Percentiles rank a stretch among this genome's conserved stretches.
These are phyloP conservation scores for Temnothorax unifasciatus DNA, from an alignment of 2,888 invertebrate genomes.

Conservation along the genomic window DNA sequence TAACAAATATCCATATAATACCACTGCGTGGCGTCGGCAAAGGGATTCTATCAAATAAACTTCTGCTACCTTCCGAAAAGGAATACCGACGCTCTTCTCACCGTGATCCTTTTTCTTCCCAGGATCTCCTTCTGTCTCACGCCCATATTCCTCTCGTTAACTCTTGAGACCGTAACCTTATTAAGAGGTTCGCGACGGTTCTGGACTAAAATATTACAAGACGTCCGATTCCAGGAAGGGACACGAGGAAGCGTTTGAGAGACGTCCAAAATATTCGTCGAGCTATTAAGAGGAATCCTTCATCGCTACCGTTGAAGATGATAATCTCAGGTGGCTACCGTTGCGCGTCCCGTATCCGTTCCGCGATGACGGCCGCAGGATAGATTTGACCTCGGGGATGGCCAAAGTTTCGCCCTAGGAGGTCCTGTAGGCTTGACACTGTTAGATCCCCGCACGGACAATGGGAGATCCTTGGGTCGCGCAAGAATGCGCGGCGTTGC, in stretches of 20 bases:
- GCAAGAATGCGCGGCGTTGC: conserved; percentile 80
- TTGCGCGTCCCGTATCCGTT: conserved; percentile 46
- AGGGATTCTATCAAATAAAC: not conserved
- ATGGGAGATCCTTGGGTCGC: conserved; percentile 73
- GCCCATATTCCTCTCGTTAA: conserved; percentile 66
- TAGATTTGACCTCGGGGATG: conserved; percentile 71
- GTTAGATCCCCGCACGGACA: conserved; percentile 75
- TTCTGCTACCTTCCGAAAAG: conserved; percentile 22
- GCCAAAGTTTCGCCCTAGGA: conserved; percentile 81
- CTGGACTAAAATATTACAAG: conserved; percentile 70
- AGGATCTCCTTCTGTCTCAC: conserved; percentile 36
- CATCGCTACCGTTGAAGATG: conserved; percentile 79
- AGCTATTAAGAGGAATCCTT: conserved; percentile 77
- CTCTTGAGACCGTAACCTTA: conserved; percentile 56
- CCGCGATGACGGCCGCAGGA: conserved; percentile 70
- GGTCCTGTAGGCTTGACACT: conserved; percentile 80
- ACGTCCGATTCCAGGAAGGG: conserved; percentile 71
- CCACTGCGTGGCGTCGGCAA: not conserved
- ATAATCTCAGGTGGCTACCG: conserved; percentile 76
- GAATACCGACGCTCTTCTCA: conserved; percentile 6
- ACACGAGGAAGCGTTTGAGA: conserved; percentile 62
- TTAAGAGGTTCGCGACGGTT: conserved; percentile 43
- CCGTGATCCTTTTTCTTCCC: not conserved
- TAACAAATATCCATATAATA: not conserved
- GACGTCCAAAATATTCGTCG: conserved; percentile 71